Evolutionary conservation across 64 coral and sea anemone species (phyloP), one percentile per base, ranked within the genome.

Genomic region (Actinia tenebrosa): DNA sequence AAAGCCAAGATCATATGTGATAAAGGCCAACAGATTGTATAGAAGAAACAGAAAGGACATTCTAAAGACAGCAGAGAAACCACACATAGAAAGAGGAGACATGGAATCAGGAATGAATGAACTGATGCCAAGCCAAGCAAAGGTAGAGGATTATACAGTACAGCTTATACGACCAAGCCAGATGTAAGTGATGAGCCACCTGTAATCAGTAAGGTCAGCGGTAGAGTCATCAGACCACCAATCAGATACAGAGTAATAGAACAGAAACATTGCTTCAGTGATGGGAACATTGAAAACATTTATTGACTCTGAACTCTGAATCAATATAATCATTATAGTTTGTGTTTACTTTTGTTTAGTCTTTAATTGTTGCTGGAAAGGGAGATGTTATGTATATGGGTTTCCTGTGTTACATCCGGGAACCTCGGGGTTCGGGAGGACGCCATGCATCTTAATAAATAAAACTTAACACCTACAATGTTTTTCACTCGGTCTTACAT

Each of bases 41-140:
- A 22, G 83, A 53, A 54, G 47, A 60, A 84, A 84, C 16, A 54
- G 53, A 47, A 84, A 47, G 30, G 55, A 59, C n/a, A 59, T 84
- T 10, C 55, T 60, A 2, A 60, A 56, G 81, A 84, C 81, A 84
- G 1, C 46, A 53, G 81, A 84, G 53, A 84, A 18, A 22, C 55
- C 53, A 63, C 7, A 43, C 0, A 10, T 52, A 10, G n/a, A 83
- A 16, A 10, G 10, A 16, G 9, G 26, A 59, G n/a, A 26, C 83
- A 56, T 59, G 8, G 54, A 84, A 45, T 43, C 10, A 18, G 66
- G n/a, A n/a, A n/a, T n/a, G n/a, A n/a, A 62, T 27, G 84, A 69
- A 20, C 43, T 16, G 19, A 45, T 46, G 43, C 64, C 63, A 20
- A 86, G 27, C 18, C 5, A 59, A 45, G 16, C 22, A n/a, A 23